Evolutionary conservation across 2,113 vertebrate genomes (phyloP), one percentile per base, ranked within the genome.

Genomic region (Lathamus discolor): DNA sequence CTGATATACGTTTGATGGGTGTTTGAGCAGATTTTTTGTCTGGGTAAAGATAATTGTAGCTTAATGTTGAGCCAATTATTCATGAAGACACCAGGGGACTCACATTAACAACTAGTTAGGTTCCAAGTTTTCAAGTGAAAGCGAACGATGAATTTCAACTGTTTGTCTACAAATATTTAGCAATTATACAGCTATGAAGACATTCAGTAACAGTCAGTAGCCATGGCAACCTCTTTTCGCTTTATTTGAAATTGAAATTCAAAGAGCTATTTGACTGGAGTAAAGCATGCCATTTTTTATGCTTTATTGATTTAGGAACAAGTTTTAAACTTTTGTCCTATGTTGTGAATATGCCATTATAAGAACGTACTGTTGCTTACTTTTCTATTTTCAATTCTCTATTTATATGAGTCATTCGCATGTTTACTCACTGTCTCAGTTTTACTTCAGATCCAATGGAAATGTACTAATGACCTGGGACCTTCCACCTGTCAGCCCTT

Each of bases 101-200:
- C 83, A 67, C 72, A 75, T 93, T 91, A 92, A 94, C 76, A 95
- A 85, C 59, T 63, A 84, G 63, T 80, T 75, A 83, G 61, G 52
- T 93, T 92, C 85, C 69, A 92, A 79, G 91, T 86, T 92, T 84
- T 82, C 84, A 62, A 93, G 83, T 29, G 83, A 72, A 81, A 82
- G 79, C 1, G 1, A 68, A 95, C 80, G 81, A 93, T 96, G 57
- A 59, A 80, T 76, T 43, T 95, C 72, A 87, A 35, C 84, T 91
- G 82, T 93, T 96, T 96, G 92, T 94, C 93, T 92, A 95, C 97
- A 97, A 97, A 97, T 95, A 97, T 66, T 88, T 93, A 80, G 83
- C 86, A 92, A 96, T 96, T 94, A 95, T 57, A 92, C 59, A 90
- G 85, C 83, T 91, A 91, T 17, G 78, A 64, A 95, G 69, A 85